phyloP scores from a whole-genome alignment of 2,888 invertebrate species.

The Plebejus melissa region DNA sequence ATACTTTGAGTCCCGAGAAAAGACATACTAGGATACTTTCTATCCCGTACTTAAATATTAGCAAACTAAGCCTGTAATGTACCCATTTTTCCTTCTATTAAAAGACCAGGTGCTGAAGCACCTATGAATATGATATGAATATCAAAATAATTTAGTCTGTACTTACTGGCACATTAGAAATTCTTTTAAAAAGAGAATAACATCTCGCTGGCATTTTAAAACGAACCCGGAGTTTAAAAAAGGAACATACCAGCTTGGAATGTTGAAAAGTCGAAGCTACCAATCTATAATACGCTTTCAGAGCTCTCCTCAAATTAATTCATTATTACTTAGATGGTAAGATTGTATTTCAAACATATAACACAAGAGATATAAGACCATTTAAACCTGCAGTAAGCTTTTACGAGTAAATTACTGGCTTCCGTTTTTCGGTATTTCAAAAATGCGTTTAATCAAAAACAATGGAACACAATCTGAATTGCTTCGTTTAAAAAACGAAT shows the following conservation, averaged over 20 bases:
- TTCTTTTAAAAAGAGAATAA: constrained; percentile 44
- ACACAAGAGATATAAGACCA: constrained; percentile 34
- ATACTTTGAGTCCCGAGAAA: too few relatives aligned
- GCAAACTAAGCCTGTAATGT: not conserved
- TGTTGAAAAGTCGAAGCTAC: constrained; percentile 69
- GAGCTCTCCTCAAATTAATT: constrained; percentile 45
- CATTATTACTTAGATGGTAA: constrained; percentile 46
- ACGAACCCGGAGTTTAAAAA: constrained; percentile 66
- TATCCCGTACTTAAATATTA: not conserved
- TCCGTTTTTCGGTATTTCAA: constrained; percentile 48
- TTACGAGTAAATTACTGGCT: constrained; percentile 40
- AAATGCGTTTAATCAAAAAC: constrained; percentile 29
- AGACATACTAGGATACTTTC: too few relatives aligned
- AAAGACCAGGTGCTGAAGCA: not conserved
- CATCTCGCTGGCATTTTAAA: constrained; percentile 66
- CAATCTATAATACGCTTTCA: constrained; percentile 62
- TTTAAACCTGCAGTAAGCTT: constrained; percentile 34
- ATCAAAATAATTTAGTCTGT: not conserved
- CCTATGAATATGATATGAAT: not conserved
- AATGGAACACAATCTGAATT: not conserved
- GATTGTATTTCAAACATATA: constrained; percentile 43
- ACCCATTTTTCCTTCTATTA: not conserved
- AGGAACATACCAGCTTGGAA: constrained; percentile 59
- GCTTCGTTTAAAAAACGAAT: not conserved
- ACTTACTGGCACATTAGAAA: not conserved